Percentiles rank a stretch among this genome's conserved stretches.
phyloP scores from a whole-genome alignment of 2,113 vertebrate species.

The Archocentrus centrarchus region DNA sequence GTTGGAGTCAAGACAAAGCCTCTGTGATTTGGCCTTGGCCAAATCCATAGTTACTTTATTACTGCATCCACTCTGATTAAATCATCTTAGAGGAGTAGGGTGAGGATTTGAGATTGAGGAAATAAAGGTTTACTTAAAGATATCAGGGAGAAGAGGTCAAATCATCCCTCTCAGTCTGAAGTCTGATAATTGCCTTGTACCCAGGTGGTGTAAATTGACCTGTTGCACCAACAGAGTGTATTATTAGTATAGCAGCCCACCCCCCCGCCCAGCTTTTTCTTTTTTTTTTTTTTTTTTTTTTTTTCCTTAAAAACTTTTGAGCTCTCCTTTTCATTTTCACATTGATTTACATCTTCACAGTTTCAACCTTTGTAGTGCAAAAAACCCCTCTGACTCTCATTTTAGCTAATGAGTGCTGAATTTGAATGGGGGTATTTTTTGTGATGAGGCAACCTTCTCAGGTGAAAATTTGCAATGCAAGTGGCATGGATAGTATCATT shows the following conservation, averaged over 20 bases:
- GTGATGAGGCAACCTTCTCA: constrained; percentile 48
- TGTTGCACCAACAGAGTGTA: constrained; percentile 67
- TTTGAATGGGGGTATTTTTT: constrained; percentile 25
- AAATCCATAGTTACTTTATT: constrained; percentile 43
- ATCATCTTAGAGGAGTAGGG: constrained; percentile 23
- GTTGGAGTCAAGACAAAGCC: constrained; percentile 75
- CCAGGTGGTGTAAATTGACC: constrained; percentile 55
- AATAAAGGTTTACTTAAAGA: constrained; percentile 47
- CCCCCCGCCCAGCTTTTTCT: background rate
- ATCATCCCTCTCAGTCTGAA: constrained; percentile 52
- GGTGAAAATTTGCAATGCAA: constrained; percentile 72
- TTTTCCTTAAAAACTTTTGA: constrained; percentile 3
- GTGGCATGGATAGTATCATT: constrained; percentile 30
- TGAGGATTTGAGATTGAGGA: constrained; percentile 38
- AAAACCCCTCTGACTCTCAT: constrained; percentile 64
- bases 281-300: constrained; percentile 42
- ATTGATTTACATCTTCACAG: constrained; percentile 69
- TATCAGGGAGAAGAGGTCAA: constrained; percentile 34
- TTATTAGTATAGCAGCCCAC: constrained; percentile 19
- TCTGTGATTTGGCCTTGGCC: constrained; percentile 61
- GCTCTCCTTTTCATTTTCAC: constrained; percentile 31
- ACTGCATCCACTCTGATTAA: constrained; percentile 61
- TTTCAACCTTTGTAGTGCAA: constrained; percentile 79
- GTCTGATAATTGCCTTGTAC: background rate
- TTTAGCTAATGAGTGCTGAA: constrained; percentile 70